A percentile compares a stretch with the other conserved stretches of the same genome.
Conservation (phyloP, 2,888 invertebrate species). For the Ichneumon xanthorius region DNA sequence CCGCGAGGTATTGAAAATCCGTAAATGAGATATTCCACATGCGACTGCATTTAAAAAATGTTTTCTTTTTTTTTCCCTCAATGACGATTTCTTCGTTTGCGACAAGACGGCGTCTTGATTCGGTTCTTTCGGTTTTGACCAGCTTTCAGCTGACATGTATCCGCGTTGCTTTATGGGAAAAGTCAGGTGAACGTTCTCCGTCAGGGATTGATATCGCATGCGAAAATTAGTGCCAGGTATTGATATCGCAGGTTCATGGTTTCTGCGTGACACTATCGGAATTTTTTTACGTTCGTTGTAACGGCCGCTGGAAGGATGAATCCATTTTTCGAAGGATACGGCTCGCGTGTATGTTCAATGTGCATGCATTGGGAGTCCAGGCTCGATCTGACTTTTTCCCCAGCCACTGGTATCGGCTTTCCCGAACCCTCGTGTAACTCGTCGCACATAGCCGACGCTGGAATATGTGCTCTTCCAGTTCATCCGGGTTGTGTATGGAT, state of each 20-base stretch:
- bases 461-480: constrained; percentile 9
- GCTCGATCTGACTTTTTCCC: constrained; percentile 18
- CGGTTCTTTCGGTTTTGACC: too few relatives aligned
- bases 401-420: constrained; percentile 2
- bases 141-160: too few relatives aligned
- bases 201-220: too few relatives aligned
- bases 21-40: neutral
- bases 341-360: neutral
- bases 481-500: constrained; percentile 11
- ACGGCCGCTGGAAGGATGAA: neutral
- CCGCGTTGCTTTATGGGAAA: neutral
- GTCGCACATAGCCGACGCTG: neutral
- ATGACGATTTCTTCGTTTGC: too few relatives aligned
- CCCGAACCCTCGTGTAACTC: neutral
- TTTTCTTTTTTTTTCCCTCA: too few relatives aligned
- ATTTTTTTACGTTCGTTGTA: constrained; percentile 19
- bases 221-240: too few relatives aligned
- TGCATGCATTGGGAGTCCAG: neutral
- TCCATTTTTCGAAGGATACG: neutral
- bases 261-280: neutral
- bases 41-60: too few relatives aligned
- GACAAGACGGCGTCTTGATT: too few relatives aligned
- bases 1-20: too few relatives aligned
- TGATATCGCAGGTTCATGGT: neutral
- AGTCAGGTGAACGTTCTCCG: neutral